phyloP scores from a whole-genome alignment of 2,797 vertebrate species.

The Hydrocynus forskahlii region DNA sequence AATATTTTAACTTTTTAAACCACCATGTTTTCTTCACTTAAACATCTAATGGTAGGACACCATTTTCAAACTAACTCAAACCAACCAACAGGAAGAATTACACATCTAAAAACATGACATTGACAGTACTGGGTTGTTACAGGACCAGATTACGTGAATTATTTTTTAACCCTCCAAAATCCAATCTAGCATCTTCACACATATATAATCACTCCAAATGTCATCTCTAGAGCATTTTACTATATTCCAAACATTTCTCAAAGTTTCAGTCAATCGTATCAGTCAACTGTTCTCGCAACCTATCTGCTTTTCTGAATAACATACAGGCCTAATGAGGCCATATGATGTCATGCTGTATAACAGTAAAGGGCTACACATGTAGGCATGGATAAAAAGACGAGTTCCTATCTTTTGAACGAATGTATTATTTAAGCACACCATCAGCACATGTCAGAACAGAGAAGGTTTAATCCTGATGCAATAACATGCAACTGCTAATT shows the following conservation, averaged over 20 bases:
- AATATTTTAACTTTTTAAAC: too few relatives aligned
- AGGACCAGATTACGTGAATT: too few relatives aligned
- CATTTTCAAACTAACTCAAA: too few relatives aligned
- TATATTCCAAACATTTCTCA: background rate
- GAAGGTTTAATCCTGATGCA: constrained; percentile 63
- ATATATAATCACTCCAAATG: too few relatives aligned
- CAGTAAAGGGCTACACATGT: background rate
- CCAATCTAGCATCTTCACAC: too few relatives aligned
- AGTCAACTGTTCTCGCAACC: background rate
- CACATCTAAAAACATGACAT: too few relatives aligned
- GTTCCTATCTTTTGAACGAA: constrained; percentile 49
- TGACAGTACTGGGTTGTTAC: too few relatives aligned
- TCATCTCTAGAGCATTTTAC: too few relatives aligned
- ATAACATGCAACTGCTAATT: constrained; percentile 61
- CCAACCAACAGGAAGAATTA: too few relatives aligned
- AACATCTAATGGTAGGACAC: too few relatives aligned
- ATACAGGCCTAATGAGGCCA: constrained; percentile 33
- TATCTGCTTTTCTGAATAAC: constrained; percentile 38
- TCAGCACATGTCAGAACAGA: constrained; percentile 54
- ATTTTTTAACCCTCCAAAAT: too few relatives aligned
- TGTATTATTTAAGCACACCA: constrained; percentile 59
- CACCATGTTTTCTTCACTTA: too few relatives aligned
- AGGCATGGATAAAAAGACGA: constrained; percentile 42
- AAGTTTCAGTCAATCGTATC: constrained; percentile 4
- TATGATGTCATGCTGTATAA: constrained; percentile 46